These are phyloP conservation scores for Polypedilum pembai DNA, from an alignment of 1,140 invertebrate species.

Conservation along the genomic window DNA sequence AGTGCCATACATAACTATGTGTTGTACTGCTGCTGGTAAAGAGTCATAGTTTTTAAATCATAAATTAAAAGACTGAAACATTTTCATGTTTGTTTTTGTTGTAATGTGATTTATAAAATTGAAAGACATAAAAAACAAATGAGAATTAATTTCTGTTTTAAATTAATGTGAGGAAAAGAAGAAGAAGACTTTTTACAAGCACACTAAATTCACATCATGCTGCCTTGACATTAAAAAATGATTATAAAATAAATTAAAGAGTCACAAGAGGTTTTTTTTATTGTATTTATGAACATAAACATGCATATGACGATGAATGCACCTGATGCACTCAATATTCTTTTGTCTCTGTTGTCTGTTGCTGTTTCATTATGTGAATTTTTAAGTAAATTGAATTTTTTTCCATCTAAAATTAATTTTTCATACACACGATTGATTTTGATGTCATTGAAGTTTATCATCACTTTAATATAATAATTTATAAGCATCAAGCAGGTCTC, in stretches of 20 bases:
- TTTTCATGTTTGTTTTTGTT: too few relatives aligned
- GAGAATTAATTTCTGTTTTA: too few relatives aligned
- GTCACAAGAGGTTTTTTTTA: background rate
- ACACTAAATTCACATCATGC: conserved; percentile 2
- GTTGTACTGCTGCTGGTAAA: background rate
- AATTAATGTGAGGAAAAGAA: too few relatives aligned
- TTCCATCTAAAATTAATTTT: background rate
- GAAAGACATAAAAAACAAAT: too few relatives aligned
- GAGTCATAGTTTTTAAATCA: too few relatives aligned
- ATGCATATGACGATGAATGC: background rate
- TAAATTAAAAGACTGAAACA: too few relatives aligned
- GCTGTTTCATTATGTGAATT: too few relatives aligned
- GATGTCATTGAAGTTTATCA: conserved; percentile 12
- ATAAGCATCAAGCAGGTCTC: background rate
- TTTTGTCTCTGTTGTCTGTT: background rate
- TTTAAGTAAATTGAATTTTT: too few relatives aligned
- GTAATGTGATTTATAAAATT: too few relatives aligned
- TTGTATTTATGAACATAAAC: background rate
- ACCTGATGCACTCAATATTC: conserved; percentile 1
- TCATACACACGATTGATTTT: conserved; percentile 18
- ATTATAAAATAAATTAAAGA: background rate
- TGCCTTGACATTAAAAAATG: conserved; percentile 12
- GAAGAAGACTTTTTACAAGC: too few relatives aligned
- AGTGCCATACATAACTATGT: background rate
- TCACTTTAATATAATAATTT: conserved; percentile 14